A percentile compares a stretch with the other conserved stretches of the same genome.
Evolutionary conservation across 2,113 vertebrate species (phyloP).

Genomic region (Neomonachus schauinslandi): DNA sequence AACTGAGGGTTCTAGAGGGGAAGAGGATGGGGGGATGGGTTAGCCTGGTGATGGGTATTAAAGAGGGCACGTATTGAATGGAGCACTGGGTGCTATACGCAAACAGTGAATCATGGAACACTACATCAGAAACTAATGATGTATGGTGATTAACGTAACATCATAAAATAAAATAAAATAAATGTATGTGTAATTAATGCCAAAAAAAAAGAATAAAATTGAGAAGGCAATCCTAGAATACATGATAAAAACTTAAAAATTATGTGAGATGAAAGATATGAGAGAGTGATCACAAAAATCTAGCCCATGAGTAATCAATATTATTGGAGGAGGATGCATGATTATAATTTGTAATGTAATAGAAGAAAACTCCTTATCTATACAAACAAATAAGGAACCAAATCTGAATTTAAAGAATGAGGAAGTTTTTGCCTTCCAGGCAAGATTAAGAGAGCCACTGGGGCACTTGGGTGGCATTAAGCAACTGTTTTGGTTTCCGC

Average conservation of each 20-base stretch:
- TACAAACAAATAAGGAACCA: neutral
- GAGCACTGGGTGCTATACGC: too few species aligned
- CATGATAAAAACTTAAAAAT: neutral
- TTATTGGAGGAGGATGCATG: neutral
- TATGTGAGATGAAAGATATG: neutral
- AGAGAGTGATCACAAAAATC: neutral
- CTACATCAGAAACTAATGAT: too few species aligned
- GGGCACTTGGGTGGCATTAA: neutral
- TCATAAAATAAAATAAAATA: too few species aligned
- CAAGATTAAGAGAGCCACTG: neutral
- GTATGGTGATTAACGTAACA: too few species aligned
- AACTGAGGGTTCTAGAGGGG: too few species aligned
- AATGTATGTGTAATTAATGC: too few species aligned
- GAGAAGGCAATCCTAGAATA: neutral
- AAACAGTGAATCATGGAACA: too few species aligned
- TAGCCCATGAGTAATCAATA: neutral
- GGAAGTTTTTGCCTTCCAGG: neutral
- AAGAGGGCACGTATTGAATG: too few species aligned
- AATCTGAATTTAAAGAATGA: neutral
- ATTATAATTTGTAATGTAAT: neutral
- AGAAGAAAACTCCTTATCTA: conserved; percentile 39
- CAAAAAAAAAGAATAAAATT: neutral
- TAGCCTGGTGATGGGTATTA: too few species aligned
- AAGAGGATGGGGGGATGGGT: too few species aligned
- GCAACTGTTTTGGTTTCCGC: neutral